Evolutionary conservation across 2,888 invertebrate species (phyloP), one percentile per base, ranked within the genome.

Genomic region (Physocephala rufipes): DNA sequence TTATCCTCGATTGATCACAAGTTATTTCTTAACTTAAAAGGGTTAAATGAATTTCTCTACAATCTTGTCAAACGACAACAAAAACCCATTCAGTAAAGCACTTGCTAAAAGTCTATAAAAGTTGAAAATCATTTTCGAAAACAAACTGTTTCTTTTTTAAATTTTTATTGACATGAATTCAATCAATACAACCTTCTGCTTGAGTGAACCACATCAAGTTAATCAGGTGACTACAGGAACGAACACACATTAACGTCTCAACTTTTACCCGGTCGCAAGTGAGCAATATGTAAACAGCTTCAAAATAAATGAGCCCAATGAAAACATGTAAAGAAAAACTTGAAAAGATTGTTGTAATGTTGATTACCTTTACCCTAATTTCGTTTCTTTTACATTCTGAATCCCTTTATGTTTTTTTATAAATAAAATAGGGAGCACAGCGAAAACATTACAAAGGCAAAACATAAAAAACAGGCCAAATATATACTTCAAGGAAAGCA

Each of bases 181-280:
- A 45, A 67, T 67, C 67, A 49, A 67, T 67, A 67, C 0, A 59
- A 47, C 26, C 26, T 58, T 47, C 55, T 16, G 58, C 28, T 19
- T 19, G 28, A 19, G 45, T 47, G 59, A 59, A 59, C 49, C 12
- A 67, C 58, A 59, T n/a, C 21, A 43, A 67, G 45, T 67, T 28
- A 59, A 49, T 28, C 28, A 26, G 13, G 59, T 49, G 67, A 61
- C 59, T 59, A 36, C 36, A 36, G 59, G 67, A 47, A 28, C 19
- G 47, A 49, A 59, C 67, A 49, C n/a, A n/a, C 59, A 55, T 67
- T 67, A 67, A 61, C 49, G 67, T 47, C 28, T 59, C 59, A 59
- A 59, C 47, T 36, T 36, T 67, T 28, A 45, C 19, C 28, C 19
- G 58, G 1, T 19, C 19, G 43, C 1, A 15, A 55, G 21, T 45